These are phyloP conservation scores for Accipiter minullus DNA, from an alignment of 2,797 vertebrate genomes.

Conservation along the genomic window DNA sequence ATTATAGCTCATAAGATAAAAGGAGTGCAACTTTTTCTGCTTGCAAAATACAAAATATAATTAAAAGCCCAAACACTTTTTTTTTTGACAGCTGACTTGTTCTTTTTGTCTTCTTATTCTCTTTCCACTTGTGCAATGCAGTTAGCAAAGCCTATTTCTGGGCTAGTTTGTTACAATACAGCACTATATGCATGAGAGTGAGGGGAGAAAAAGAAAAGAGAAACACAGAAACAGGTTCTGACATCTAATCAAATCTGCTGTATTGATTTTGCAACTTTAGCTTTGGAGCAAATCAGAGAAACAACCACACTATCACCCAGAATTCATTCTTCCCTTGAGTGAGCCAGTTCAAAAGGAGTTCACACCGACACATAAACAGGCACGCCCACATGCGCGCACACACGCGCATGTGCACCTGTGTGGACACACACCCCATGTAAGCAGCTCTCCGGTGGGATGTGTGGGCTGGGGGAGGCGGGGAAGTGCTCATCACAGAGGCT, in stretches of 20 bases:
- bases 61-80: not conserved
- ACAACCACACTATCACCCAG: constrained; percentile 4
- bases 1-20: not conserved
- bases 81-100: not conserved
- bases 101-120: not conserved
- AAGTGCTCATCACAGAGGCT: not conserved
- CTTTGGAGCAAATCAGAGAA: constrained; percentile 54
- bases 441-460: not conserved
- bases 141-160: constrained; percentile 27
- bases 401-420: accelerated
- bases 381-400: not conserved
- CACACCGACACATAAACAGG: not conserved
- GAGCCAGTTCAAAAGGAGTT: not conserved
- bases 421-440: not conserved
- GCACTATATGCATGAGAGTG: not conserved
- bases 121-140: not conserved
- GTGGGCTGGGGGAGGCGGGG: not conserved
- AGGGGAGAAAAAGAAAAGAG: constrained; percentile 17
- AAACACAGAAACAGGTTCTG: constrained; percentile 58
- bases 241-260: constrained; percentile 62
- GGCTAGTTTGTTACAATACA: not conserved
- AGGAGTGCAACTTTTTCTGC: not conserved
- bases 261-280: constrained; percentile 64
- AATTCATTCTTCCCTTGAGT: not conserved
- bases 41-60: not conserved